Base-by-base conservation (phyloP, 2,888 invertebrate species). In the Beris morrisii region DNA sequence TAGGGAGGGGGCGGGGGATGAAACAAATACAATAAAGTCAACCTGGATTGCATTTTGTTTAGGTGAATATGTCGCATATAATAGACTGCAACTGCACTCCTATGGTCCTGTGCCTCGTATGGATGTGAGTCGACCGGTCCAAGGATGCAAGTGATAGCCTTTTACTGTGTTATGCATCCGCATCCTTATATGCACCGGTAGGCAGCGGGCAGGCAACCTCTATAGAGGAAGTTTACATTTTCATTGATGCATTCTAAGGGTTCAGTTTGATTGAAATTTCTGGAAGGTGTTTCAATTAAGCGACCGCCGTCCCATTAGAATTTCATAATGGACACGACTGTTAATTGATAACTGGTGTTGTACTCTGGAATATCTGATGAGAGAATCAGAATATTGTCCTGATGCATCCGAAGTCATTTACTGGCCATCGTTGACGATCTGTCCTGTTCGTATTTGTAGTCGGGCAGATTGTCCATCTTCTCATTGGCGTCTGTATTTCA, bases 291-390 rank as follows among this genome's bases (percentile, higher is more conserved):
- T 66, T 59, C 53, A 66, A 66, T 66, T 59, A 59, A 53, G 54
- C 52, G 28, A 58, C 58, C 52, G 59, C 59, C 52, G 59, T 38
- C 66, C 54, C 67, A 65, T 64, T 64, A 67, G 58, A 65, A 67
- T 65, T 65, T 58, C 67, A 65, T 65, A 67, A 65, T 54, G 59
- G 61, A 68, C 65, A 65, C 9, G 65, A 12, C 65, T 64, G 67
- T 68, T 68, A 68, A 68, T 68, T 68, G 67, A 68, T 68, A 68
- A 68, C 67, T 55, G 55, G 48, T 68, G 67, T 68, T 65, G 58
- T 48, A 67, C 52, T 46, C 64, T 31, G 30, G 50, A 48, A 56
- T 57, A 57, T 50, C 15, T 12, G 50, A 61, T 32, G n/a, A n/a
- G 22, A n/a, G 5, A 28, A 22, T 22, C 22, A 9, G 38, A 38